Conservation (phyloP, 2,888 invertebrate species). For the Nesidiocoris tenuis region DNA sequence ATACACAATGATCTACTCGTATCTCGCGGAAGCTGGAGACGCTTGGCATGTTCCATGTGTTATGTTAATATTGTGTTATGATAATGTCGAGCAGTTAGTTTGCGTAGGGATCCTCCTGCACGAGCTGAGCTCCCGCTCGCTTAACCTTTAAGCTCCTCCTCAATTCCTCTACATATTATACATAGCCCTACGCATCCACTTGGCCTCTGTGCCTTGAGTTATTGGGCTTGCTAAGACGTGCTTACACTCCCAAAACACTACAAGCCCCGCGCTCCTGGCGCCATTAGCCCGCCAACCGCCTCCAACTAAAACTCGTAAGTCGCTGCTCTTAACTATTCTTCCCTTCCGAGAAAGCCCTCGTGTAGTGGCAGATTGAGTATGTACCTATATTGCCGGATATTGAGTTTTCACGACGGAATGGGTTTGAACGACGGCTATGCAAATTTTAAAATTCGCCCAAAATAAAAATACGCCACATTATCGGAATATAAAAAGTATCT, state of each 20-base stretch:
- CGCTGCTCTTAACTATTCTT: not conserved
- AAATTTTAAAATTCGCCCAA: too few relatives aligned
- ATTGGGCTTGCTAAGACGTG: not conserved
- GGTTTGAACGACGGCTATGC: too few relatives aligned
- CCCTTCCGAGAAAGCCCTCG: not conserved
- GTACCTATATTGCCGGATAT: too few relatives aligned
- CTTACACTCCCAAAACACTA: not conserved
- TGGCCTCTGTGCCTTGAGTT: not conserved
- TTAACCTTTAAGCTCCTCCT: not conserved
- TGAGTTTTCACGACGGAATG: too few relatives aligned
- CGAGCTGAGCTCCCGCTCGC: not conserved
- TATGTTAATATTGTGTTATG: conserved; percentile 16
- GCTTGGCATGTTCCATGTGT: conserved; percentile 16
- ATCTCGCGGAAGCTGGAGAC: not conserved
- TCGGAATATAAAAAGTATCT: too few relatives aligned
- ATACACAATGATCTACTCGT: not conserved
- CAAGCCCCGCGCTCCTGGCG: not conserved
- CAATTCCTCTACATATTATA: not conserved
- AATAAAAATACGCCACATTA: too few relatives aligned
- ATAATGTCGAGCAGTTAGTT: conserved; percentile 9
- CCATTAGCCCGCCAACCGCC: not conserved
- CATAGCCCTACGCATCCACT: not conserved
- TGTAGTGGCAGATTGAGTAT: too few relatives aligned
- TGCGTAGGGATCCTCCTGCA: conserved; percentile 5
- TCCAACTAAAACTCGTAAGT: not conserved